Evolutionary conservation across 2,113 vertebrate species (phyloP).

Genomic region (Xiphorhynchus elegans): DNA sequence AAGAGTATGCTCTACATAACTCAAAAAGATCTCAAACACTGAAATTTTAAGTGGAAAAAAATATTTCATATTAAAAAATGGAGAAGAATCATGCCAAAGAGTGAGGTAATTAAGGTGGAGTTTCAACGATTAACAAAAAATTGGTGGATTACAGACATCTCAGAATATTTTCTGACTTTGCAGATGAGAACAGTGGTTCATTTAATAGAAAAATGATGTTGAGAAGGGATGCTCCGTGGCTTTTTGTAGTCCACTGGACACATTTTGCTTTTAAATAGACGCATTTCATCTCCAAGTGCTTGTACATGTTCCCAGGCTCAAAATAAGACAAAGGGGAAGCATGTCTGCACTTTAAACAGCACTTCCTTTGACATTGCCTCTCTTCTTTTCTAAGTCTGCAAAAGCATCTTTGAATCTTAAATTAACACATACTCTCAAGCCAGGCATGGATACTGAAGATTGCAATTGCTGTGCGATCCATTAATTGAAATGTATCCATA

Average conservation of each 20-base stretch:
- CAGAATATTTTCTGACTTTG: background rate
- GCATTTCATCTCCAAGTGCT: background rate
- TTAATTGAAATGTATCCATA: background rate
- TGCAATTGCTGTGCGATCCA: background rate
- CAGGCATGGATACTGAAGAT: background rate
- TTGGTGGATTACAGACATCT: background rate
- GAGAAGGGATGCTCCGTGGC: background rate
- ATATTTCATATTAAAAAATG: background rate
- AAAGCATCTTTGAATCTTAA: background rate
- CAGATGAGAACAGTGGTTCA: background rate
- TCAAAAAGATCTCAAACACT: background rate
- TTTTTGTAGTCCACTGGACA: background rate
- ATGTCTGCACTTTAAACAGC: background rate
- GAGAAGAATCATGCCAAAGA: background rate
- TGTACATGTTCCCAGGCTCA: background rate
- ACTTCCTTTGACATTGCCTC: background rate
- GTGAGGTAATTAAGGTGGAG: conserved; percentile 15
- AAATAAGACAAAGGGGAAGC: conserved; percentile 28
- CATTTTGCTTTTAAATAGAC: background rate
- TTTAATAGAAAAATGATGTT: background rate
- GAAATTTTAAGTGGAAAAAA: background rate
- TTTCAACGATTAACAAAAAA: background rate
- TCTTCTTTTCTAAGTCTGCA: background rate
- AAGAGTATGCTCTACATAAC: background rate
- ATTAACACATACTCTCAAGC: background rate